Conservation (phyloP, 2,797 vertebrate genomes). For the Sarcoramphus papa region DNA sequence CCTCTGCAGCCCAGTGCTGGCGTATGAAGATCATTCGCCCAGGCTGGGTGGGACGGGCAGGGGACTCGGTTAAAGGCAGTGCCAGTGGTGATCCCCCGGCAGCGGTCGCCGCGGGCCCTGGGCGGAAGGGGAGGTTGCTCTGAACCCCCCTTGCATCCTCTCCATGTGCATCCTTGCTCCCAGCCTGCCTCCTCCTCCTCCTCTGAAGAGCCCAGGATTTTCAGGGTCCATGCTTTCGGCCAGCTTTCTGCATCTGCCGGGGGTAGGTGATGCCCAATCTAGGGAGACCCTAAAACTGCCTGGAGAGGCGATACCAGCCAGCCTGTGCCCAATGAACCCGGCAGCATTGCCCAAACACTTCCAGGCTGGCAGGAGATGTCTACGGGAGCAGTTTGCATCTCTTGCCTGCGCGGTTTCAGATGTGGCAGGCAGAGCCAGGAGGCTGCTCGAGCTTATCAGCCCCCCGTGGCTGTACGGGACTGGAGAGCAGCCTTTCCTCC, state of each 20-base stretch:
- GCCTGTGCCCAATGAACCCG: accelerated
- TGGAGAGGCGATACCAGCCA: not conserved
- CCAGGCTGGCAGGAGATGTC: not conserved
- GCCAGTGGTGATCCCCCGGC: not conserved
- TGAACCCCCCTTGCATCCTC: not conserved
- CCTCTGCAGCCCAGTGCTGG: not conserved
- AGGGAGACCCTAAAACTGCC: not conserved
- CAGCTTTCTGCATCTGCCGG: not conserved
- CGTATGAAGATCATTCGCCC: accelerated
- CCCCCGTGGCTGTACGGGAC: accelerated
- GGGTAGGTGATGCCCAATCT: not conserved
- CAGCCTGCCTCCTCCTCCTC: not conserved
- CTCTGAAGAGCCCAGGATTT: accelerated
- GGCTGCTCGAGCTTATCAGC: not conserved
- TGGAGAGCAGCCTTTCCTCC: not conserved
- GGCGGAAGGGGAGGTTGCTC: not conserved
- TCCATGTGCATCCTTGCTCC: not conserved
- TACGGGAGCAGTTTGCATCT: not conserved
- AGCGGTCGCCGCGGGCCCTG: accelerated
- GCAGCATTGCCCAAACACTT: not conserved
- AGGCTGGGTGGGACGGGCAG: not conserved
- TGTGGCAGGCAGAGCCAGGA: not conserved
- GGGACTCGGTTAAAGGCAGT: not conserved
- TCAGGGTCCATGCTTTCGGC: not conserved
- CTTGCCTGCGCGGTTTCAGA: not conserved